phyloP scores from a whole-genome alignment of 2,113 vertebrate species.

The Rhipidura dahli region DNA sequence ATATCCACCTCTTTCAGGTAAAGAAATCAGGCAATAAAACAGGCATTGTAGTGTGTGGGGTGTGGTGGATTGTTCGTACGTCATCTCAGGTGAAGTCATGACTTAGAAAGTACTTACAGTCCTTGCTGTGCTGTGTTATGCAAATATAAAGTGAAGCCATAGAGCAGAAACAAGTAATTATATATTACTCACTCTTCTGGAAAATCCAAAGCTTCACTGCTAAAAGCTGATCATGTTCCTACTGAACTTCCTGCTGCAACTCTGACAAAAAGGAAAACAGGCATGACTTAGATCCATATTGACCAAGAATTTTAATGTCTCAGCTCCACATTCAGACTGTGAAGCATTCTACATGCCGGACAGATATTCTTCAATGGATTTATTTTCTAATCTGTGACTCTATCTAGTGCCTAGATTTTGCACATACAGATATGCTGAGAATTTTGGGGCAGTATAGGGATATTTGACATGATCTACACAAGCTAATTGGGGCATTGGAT shows the following conservation, averaged over 20 bases:
- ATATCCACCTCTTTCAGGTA: neutral
- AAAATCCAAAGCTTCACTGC: neutral
- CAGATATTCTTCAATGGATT: neutral
- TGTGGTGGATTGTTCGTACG: neutral
- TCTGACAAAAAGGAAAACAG: neutral
- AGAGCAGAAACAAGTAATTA: neutral
- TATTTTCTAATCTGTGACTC: neutral
- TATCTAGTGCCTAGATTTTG: neutral
- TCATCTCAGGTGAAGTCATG: neutral
- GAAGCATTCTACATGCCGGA: neutral
- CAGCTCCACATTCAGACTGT: neutral
- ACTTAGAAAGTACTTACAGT: slow-evolving; percentile 7
- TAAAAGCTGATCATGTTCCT: neutral
- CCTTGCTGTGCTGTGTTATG: neutral
- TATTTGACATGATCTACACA: neutral
- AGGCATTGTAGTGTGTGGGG: neutral
- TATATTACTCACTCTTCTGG: slow-evolving; percentile 16
- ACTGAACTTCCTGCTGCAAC: neutral
- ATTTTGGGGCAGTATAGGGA: neutral
- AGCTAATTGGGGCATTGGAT: neutral
- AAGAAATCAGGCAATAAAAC: neutral
- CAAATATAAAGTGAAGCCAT: neutral
- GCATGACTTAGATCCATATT: neutral
- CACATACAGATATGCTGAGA: neutral
- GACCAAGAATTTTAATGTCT: neutral